phyloP scores from a whole-genome alignment of 35 echinoderm and acorn worm genomes.

The Chiridota heheva region DNA sequence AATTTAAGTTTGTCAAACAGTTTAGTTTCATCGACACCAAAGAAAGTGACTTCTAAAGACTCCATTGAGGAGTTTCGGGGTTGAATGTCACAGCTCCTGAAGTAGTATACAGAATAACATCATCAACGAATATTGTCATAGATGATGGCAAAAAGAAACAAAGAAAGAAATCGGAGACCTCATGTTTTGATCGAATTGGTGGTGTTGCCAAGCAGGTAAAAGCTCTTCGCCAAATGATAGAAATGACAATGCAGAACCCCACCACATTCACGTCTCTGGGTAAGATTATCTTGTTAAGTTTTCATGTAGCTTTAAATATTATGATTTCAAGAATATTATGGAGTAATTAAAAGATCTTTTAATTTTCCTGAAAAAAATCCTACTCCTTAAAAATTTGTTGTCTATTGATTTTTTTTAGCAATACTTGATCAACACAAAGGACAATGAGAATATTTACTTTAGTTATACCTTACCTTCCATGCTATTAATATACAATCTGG shows the following conservation, averaged over 20 bases:
- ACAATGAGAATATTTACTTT: too few species aligned
- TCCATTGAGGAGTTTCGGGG: neutral
- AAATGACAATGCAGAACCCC: conserved; percentile 80
- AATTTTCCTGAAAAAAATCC: neutral
- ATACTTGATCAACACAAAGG: neutral
- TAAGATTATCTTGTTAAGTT: conserved; percentile 26
- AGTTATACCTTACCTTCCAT: too few species aligned
- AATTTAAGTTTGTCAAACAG: conserved; percentile 6
- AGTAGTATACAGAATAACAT: conserved; percentile 47
- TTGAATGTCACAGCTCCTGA: neutral
- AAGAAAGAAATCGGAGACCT: neutral
- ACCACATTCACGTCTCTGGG: conserved; percentile 76
- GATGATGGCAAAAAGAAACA: conserved; percentile 7
- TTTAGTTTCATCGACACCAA: conserved; percentile 28
- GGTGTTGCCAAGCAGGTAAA: conserved; percentile 81
- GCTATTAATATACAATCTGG: too few species aligned
- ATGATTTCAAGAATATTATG: neutral
- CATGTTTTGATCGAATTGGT: conserved; percentile 85
- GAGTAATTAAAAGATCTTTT: neutral
- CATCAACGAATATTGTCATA: conserved; percentile 25
- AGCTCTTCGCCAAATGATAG: conserved; percentile 66
- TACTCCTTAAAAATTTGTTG: neutral
- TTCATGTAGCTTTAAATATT: neutral
- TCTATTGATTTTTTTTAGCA: neutral
- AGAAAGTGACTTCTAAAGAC: neutral